Conservation (phyloP, 2,888 invertebrate genomes). For the Quadroppia sp. region DNA sequence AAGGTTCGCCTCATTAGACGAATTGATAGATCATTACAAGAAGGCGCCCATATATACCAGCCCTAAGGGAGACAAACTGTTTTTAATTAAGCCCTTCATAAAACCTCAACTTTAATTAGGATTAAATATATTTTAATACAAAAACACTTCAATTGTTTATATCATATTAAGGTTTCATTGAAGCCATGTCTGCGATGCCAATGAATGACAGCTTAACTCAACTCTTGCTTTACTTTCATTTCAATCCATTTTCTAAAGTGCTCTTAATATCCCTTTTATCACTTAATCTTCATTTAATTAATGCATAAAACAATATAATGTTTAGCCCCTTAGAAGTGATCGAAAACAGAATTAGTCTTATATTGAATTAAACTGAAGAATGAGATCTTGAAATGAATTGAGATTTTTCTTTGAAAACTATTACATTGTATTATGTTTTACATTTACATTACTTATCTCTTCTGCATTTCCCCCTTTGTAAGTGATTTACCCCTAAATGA, state of each 20-base stretch:
- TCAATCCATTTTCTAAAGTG: not conserved
- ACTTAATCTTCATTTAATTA: too few species aligned
- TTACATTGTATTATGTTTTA: too few species aligned
- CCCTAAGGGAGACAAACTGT: slow-evolving; percentile 95
- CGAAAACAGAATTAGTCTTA: too few species aligned
- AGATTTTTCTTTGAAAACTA: too few species aligned
- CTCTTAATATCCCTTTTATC: not conserved
- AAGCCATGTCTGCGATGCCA: not conserved
- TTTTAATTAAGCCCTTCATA: slow-evolving; percentile 77
- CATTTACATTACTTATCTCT: too few species aligned
- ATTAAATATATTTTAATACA: not conserved
- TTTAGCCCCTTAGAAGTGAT: too few species aligned
- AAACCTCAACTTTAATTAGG: slow-evolving; percentile 21
- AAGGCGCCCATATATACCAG: slow-evolving; percentile 98
- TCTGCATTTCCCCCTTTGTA: too few species aligned
- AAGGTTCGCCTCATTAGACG: slow-evolving; percentile 91
- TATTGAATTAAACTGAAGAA: too few species aligned
- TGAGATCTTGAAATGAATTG: too few species aligned
- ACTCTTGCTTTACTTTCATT: not conserved
- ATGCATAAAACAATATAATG: too few species aligned
- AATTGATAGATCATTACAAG: slow-evolving; percentile 96
- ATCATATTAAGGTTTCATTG: not conserved
- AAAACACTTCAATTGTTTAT: slow-evolving; percentile 11
- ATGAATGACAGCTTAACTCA: slow-evolving; percentile 6
- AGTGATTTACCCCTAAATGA: too few species aligned